These are phyloP conservation scores for Cydia strobilella DNA, from an alignment of 1,140 invertebrate genomes.

Conservation along the genomic window DNA sequence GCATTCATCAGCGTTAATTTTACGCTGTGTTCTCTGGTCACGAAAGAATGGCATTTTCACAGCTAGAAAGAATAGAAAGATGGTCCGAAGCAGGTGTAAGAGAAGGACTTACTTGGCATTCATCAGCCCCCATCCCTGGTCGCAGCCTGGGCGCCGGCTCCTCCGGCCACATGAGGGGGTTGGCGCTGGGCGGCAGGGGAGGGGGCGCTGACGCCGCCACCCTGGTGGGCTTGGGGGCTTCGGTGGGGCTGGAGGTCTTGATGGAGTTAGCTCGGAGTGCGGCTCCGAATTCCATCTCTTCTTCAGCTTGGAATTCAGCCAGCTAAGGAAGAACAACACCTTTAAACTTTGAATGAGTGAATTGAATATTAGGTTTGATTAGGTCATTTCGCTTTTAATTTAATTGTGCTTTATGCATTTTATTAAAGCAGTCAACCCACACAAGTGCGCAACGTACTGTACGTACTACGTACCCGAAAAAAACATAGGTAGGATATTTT, in stretches of 20 bases:
- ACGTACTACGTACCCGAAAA: too few relatives aligned
- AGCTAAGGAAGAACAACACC: conserved; percentile 42
- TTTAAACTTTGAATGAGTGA: too few relatives aligned
- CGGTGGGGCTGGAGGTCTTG: conserved; percentile 33
- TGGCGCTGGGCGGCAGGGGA: conserved; percentile 54
- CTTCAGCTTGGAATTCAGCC: conserved; percentile 69
- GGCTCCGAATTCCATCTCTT: conserved; percentile 61
- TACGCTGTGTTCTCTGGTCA: too few relatives aligned
- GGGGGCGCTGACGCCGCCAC: conserved; percentile 42
- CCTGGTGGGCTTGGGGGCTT: conserved; percentile 33
- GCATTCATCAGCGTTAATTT: too few relatives aligned
- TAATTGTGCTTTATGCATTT: too few relatives aligned
- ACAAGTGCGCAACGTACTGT: too few relatives aligned
- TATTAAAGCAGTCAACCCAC: too few relatives aligned
- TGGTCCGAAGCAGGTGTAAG: too few relatives aligned
- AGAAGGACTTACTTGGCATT: conserved; percentile 58
- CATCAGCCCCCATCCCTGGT: conserved; percentile 59
- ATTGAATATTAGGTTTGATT: too few relatives aligned
- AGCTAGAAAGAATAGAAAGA: conserved; percentile 5
- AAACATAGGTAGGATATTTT: too few relatives aligned
- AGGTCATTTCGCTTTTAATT: too few relatives aligned
- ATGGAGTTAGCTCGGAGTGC: conserved; percentile 41
- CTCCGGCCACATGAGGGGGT: conserved; percentile 64
- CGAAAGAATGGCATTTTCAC: conserved; percentile 47
- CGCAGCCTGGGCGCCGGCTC: conserved; percentile 52